Evolutionary conservation across 2,797 vertebrate genomes (phyloP).

Genomic region (Rhyacichthys aspro): DNA sequence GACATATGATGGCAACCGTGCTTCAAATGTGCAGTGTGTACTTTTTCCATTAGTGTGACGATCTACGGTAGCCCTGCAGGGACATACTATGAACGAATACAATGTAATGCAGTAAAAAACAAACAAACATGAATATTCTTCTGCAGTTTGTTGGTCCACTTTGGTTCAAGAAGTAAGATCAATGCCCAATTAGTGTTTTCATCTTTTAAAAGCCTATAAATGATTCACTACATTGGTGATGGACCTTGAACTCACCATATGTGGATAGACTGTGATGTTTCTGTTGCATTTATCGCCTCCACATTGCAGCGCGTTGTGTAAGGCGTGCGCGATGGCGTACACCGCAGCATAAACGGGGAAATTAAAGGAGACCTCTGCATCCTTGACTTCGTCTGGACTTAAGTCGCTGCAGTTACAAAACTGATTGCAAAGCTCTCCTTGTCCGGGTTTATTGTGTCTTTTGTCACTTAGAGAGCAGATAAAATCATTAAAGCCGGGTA

Average conservation of each 20-base stretch:
- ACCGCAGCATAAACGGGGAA: conserved; percentile 81
- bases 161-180: too few species aligned
- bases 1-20: too few species aligned
- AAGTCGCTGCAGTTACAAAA: conserved; percentile 66
- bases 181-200: too few species aligned
- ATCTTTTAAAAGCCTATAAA: too few species aligned
- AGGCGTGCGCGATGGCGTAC: conserved; percentile 81
- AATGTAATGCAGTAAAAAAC: too few species aligned
- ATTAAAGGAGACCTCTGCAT: conserved; percentile 54
- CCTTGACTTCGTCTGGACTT: conserved; percentile 12
- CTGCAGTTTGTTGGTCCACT: too few species aligned
- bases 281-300: conserved; percentile 62
- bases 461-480: conserved; percentile 11
- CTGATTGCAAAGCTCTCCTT: conserved; percentile 64
- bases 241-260: conserved; percentile 88
- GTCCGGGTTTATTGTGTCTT: conserved; percentile 1
- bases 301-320: conserved; percentile 83
- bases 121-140: too few species aligned
- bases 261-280: conserved; percentile 70
- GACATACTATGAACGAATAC: too few species aligned
- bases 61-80: too few species aligned
- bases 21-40: too few species aligned
- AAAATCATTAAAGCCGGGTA: conserved; percentile 79
- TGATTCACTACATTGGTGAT: too few species aligned
- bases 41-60: too few species aligned